phyloP scores from a whole-genome alignment of 2,888 invertebrate genomes.

The Fragum whitleyi region DNA sequence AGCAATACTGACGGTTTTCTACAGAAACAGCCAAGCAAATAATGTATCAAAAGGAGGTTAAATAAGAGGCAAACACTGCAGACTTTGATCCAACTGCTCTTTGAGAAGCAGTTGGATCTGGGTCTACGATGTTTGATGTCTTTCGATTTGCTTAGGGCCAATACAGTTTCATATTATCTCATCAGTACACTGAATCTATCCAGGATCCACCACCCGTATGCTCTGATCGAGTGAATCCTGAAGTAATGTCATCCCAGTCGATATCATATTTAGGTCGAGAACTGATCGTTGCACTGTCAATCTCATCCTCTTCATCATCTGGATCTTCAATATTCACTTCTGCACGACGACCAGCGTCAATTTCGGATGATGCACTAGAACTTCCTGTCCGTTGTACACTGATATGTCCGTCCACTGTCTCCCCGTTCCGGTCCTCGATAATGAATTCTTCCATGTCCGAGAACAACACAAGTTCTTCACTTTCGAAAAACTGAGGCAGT shows the following conservation, averaged over 20 bases:
- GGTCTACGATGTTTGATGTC: too few relatives aligned
- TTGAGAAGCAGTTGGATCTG: too few relatives aligned
- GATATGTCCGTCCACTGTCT: slow-evolving; percentile 39
- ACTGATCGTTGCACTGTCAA: slow-evolving; percentile 54
- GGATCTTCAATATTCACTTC: slow-evolving; percentile 63
- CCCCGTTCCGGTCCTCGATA: slow-evolving; percentile 47
- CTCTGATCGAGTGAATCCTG: slow-evolving; percentile 69
- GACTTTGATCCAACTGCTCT: too few relatives aligned
- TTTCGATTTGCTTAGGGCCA: too few relatives aligned
- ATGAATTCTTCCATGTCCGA: slow-evolving; percentile 66
- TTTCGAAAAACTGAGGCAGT: slow-evolving; percentile 66
- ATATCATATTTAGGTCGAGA: slow-evolving; percentile 50
- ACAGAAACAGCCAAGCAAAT: too few relatives aligned
- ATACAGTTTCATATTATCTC: too few relatives aligned
- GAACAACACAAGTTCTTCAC: slow-evolving; percentile 65
- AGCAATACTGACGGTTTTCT: too few relatives aligned
- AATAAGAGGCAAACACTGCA: too few relatives aligned
- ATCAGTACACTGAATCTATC: slow-evolving; percentile 59
- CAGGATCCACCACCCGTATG: slow-evolving; percentile 62
- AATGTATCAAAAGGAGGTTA: too few relatives aligned
- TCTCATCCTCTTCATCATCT: slow-evolving; percentile 59
- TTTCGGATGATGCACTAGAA: slow-evolving; percentile 53
- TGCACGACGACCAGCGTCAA: slow-evolving; percentile 41
- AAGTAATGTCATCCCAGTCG: slow-evolving; percentile 68
- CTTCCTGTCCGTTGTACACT: slow-evolving; percentile 45